Percentiles rank a stretch among this genome's conserved stretches.
phyloP scores from a whole-genome alignment of 2,888 invertebrate species.

The Seira ritae region DNA sequence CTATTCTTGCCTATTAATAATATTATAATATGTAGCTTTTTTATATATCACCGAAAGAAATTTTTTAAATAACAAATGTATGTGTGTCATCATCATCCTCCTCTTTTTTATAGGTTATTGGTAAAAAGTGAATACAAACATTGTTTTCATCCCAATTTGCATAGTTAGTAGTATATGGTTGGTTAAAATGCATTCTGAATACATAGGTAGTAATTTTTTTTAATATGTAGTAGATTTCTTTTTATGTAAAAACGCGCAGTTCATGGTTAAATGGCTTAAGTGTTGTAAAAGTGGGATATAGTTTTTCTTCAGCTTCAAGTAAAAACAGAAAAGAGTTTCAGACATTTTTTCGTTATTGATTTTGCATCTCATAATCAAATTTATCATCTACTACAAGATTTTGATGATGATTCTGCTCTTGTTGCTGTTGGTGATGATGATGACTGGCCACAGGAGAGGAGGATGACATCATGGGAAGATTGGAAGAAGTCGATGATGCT shows the following conservation, averaged over 20 bases:
- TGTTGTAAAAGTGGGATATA: neutral
- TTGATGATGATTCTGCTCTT: conserved; percentile 39
- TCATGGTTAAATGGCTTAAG: conserved; percentile 2
- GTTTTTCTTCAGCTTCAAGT: neutral
- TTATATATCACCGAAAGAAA: neutral
- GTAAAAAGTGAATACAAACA: neutral
- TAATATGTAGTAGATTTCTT: neutral
- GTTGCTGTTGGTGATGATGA: conserved; percentile 32
- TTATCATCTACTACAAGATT: conserved; percentile 21
- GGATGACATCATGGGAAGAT: conserved; percentile 30
- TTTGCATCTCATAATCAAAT: conserved; percentile 47
- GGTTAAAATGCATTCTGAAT: neutral
- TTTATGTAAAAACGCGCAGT: neutral
- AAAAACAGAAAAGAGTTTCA: conserved; percentile 8
- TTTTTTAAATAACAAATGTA: neutral
- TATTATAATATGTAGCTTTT: no score
- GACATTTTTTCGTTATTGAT: conserved; percentile 33
- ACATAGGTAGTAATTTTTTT: neutral
- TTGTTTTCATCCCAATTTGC: conserved; percentile 7
- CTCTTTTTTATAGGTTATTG: neutral
- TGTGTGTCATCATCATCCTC: conserved; percentile 15
- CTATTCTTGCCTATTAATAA: no score
- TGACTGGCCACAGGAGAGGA: conserved; percentile 58
- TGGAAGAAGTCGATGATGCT: conserved; percentile 18
- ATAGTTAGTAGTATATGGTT: neutral